Percentiles rank a stretch among this genome's conserved stretches.
Conservation (phyloP, 2,797 vertebrate genomes). For the Rhabdophis nuchalis region DNA sequence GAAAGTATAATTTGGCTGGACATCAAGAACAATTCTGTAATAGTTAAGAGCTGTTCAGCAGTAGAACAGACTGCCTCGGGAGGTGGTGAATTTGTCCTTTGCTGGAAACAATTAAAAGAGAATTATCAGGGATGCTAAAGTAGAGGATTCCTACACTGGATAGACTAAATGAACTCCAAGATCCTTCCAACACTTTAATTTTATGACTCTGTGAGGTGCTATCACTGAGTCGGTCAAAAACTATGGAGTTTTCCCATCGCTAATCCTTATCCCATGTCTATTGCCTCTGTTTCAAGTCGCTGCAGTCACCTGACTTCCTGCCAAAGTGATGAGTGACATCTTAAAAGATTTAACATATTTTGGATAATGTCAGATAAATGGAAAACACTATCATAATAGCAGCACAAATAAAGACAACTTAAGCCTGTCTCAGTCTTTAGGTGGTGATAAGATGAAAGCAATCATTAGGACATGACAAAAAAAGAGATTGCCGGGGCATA, state of each 20-base stretch:
- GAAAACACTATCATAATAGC: background rate
- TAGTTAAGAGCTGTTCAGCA: background rate
- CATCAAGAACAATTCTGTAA: background rate
- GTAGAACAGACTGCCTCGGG: background rate
- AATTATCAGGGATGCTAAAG: background rate
- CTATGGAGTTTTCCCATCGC: background rate
- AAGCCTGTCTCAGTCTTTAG: background rate
- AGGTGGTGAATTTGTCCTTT: background rate
- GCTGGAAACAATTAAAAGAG: background rate
- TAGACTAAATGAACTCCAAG: background rate
- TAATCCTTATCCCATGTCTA: background rate
- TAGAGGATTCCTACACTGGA: background rate
- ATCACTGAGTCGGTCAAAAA: background rate
- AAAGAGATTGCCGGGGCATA: background rate
- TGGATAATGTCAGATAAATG: background rate
- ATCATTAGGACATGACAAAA: background rate
- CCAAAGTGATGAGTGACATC: background rate
- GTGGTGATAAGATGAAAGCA: background rate
- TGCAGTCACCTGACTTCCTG: background rate
- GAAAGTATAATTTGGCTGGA: background rate
- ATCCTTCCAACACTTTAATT: background rate
- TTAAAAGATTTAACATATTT: background rate
- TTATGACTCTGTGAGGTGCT: background rate
- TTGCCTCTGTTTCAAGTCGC: background rate
- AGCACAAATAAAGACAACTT: background rate